Evolutionary conservation across 2,888 invertebrate genomes (phyloP), one percentile per base, ranked within the genome.

Genomic region (Spilosoma lubricipeda): DNA sequence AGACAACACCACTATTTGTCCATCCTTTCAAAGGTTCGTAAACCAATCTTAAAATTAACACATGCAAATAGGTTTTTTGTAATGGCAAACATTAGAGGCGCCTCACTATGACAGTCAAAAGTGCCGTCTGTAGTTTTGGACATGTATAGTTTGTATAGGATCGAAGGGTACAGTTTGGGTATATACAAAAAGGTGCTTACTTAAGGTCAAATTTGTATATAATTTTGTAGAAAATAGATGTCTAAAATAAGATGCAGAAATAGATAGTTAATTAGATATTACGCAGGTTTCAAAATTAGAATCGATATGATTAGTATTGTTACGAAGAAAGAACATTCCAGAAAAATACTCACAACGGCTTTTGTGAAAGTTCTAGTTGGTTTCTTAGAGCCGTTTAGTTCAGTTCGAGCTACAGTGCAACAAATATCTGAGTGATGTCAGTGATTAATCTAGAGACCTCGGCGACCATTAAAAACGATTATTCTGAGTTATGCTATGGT

Each of bases 41-140:
- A 82, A 85, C 82, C 80, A 83, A 83, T 74, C 56, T 65, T n/a
- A 77, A 72, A 78, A 81, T 85, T 85, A 85, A 87, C 87, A 86
- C 84, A 88, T 86, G 88, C 86, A 88, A 88, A 88, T 86, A 79
- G 80, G 72, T 74, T 85, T 86, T 83, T 83, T 84, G 73, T 82
- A 4, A 42, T 48, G 70, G 77, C 71, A 83, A 67, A 80, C 30
- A 75, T 67, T 42, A 64, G 77, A 83, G 75, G 87, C 88, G 88
- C 87, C 86, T 80, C 86, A 85, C 84, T 78, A 81, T 77, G 73
- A 77, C 76, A 76, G 71, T 77, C 73, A 68, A 82, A 78, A 82
- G 71, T 77, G n/a, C 18, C 69, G 84, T 70, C 72, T 27, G 4
- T 67, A 23, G 33, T 42, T 27, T 9, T 27, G 9, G 64, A 42